Conservation (phyloP, 92 coral and sea anemone genomes). For the Siderastrea radians region DNA sequence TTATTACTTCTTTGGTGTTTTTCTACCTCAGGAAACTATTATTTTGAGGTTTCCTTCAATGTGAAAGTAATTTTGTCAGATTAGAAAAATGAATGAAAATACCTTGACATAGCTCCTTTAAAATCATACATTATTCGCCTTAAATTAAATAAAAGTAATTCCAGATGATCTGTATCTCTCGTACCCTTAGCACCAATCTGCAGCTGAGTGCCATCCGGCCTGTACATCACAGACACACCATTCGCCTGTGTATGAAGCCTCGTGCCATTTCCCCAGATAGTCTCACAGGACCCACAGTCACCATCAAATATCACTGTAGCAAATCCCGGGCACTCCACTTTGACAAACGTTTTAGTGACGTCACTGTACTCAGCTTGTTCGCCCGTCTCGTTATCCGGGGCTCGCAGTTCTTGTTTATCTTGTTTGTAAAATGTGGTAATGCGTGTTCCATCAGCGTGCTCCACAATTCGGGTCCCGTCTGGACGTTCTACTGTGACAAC, state of each 20-base stretch:
- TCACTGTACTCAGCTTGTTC: slow-evolving; percentile 82
- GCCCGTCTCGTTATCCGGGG: slow-evolving; percentile 94
- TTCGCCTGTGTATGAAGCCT: slow-evolving; percentile 85
- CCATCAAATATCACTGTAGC: slow-evolving; percentile 87
- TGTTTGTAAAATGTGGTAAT: slow-evolving; percentile 89
- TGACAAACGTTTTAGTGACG: slow-evolving; percentile 78
- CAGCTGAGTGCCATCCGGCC: slow-evolving; percentile 83
- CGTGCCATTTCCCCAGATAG: slow-evolving; percentile 93
- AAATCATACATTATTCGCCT: too few species aligned
- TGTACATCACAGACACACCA: slow-evolving; percentile 81
- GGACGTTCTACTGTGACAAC: slow-evolving; percentile 89
- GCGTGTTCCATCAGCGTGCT: slow-evolving; percentile 98
- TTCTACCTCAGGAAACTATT: too few species aligned
- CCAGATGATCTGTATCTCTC: background rate
- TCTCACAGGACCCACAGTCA: slow-evolving; percentile 85
- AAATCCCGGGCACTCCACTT: slow-evolving; percentile 95
- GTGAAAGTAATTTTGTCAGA: too few species aligned
- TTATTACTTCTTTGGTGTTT: too few species aligned
- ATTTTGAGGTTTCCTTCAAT: too few species aligned
- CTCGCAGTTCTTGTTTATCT: slow-evolving; percentile 60
- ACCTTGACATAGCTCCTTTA: too few species aligned
- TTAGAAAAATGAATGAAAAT: too few species aligned
- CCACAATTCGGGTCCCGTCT: slow-evolving; percentile 87
- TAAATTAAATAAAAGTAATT: background rate
- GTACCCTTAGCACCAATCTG: slow-evolving; percentile 86